Evolutionary conservation across 53 echinoderm and acorn worm species (phyloP), one percentile per base, ranked within the genome.

Genomic region (Holothuria leucospilota): DNA sequence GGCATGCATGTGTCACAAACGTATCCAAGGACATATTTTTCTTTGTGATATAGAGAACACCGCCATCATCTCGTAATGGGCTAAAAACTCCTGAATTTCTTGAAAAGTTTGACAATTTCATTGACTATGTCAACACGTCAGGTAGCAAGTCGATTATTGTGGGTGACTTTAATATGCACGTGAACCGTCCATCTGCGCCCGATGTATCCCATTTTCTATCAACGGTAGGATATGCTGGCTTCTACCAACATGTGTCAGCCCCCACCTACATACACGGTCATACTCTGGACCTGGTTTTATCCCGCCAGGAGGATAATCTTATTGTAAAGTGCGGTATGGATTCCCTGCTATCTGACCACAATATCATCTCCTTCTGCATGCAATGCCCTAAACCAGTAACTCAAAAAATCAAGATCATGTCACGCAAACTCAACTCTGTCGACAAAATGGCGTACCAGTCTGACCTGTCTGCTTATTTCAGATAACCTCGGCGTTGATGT

Each of bases 41-140:
- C 75, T 74, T 74, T 74, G 28, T 74, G 21, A 29, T 74, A 15
- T 79, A 79, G 16, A 79, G 79, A 79, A 49, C 79, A 20, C 53
- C 46, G 14, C 79, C 79, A 20, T 79, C 79, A 21, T 14, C 13
- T 11, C 23, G 9, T 15, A 79, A 79, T 79, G 79, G 79, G 13
- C 28, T 53, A 6, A 79, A 46, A 53, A 79, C 79, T 8, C 29
- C 79, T 13, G 53, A 51, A 26, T 79, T 79, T n/a, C 79, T 79
- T 56, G 34, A 18, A 51, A 56, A 79, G 11, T 79, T 79, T 79
- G 79, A 79, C 53, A 51, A 53, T 10, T 79, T 79, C n/a, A 26
- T 79, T 46, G 79, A 79, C 5, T 26, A 52, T 29, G 53, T 79
- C 28, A 26, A 26, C 52, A 79, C 52, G 13, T 8, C 52, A 56